Conservation (phyloP, 2,888 invertebrate genomes). For the Zaprionus obscuricornis region DNA sequence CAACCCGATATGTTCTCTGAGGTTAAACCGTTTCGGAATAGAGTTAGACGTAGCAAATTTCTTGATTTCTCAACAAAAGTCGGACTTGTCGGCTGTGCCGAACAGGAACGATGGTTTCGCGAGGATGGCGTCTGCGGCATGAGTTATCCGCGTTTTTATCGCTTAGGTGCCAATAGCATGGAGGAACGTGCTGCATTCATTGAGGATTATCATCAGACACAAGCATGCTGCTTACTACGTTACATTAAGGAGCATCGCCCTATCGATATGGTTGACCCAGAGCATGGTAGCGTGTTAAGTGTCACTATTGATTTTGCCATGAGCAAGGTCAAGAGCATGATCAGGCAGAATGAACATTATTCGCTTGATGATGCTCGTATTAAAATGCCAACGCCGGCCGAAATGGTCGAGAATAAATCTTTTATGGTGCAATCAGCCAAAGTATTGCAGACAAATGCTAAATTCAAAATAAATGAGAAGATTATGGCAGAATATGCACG, state of each 20-base stretch:
- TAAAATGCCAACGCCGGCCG: conserved; percentile 46
- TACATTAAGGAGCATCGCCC: conserved; percentile 77
- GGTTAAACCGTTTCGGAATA: conserved; percentile 76
- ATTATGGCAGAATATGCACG: conserved; percentile 64
- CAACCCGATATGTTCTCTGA: conserved; percentile 70
- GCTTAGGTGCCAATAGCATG: conserved; percentile 59
- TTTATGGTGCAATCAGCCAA: conserved; percentile 71
- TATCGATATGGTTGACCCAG: conserved; percentile 82
- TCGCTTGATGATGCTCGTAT: conserved; percentile 57
- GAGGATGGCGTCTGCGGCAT: conserved; percentile 83
- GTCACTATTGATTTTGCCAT: conserved; percentile 65
- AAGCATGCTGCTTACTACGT: conserved; percentile 90
- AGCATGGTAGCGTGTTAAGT: conserved; percentile 84
- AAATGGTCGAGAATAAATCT: conserved; percentile 58
- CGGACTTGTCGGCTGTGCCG: conserved; percentile 82
- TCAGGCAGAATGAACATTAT: conserved; percentile 64
- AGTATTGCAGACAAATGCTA: conserved; percentile 78
- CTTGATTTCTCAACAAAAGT: conserved; percentile 84
- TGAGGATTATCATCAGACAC: conserved; percentile 90
- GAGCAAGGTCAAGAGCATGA: conserved; percentile 53
- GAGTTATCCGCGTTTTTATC: conserved; percentile 88
- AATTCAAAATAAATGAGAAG: conserved; percentile 60
- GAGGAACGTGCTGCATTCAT: conserved; percentile 78
- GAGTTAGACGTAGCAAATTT: conserved; percentile 68
- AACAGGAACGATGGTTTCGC: conserved; percentile 79